Percentiles rank a stretch among this genome's conserved stretches.
Conservation (phyloP, 2,888 invertebrate species). For the Rotaria sp. region DNA sequence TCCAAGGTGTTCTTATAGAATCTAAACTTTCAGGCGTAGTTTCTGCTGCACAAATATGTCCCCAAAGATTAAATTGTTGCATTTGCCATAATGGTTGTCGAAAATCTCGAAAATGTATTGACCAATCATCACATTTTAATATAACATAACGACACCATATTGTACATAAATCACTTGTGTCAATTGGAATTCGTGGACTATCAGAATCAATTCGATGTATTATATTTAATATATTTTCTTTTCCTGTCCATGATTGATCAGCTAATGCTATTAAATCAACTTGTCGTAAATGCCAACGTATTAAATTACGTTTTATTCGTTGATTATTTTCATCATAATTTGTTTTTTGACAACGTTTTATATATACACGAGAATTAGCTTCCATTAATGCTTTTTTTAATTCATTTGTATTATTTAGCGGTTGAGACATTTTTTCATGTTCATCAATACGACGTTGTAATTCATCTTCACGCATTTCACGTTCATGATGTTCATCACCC, state of each 20-base stretch:
- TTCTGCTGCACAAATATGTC: constrained; percentile 81
- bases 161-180: constrained; percentile 15
- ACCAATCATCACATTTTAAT: constrained; percentile 75
- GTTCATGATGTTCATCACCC: constrained; percentile 10
- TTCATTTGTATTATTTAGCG: not conserved
- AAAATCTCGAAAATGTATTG: constrained; percentile 81
- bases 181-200: not conserved
- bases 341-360: constrained; percentile 18
- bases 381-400: not conserved
- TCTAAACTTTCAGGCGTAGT: constrained; percentile 53
- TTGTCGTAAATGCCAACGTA: constrained; percentile 1
- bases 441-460: constrained; percentile 34
- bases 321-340: not conserved
- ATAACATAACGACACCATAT: constrained; percentile 83
- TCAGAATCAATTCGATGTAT: constrained; percentile 33
- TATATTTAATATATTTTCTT: constrained; percentile 32
- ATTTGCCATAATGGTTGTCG: constrained; percentile 83
- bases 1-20: constrained; percentile 25
- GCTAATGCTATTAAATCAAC: constrained; percentile 31
- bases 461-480: constrained; percentile 26
- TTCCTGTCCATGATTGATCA: constrained; percentile 35
- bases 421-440: not conserved
- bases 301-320: not conserved
- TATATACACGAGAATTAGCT: not conserved
- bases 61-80: constrained; percentile 76